phyloP scores from a whole-genome alignment of 1,140 invertebrate genomes.

The Drepana arcuata region DNA sequence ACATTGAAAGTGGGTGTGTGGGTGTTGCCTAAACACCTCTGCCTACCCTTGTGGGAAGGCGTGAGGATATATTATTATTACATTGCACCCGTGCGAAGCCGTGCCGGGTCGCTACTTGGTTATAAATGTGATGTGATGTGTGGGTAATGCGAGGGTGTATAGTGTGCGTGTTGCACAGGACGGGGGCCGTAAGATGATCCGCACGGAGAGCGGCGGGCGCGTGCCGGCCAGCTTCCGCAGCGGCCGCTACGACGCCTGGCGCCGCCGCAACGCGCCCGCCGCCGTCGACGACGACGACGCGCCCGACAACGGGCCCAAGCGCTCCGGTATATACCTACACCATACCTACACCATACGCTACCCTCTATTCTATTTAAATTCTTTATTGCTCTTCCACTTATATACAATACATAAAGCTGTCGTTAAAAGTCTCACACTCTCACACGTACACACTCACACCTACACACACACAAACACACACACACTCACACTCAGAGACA shows the following conservation, averaged over 20 bases:
- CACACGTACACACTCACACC: too few relatives aligned
- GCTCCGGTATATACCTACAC: conserved; percentile 12
- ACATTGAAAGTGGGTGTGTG: too few relatives aligned
- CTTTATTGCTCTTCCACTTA: background rate
- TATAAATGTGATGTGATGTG: too few relatives aligned
- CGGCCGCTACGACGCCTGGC: conserved; percentile 91
- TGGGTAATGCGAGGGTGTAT: too few relatives aligned
- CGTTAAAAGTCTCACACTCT: too few relatives aligned
- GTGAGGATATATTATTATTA: too few relatives aligned
- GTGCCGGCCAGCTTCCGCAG: conserved; percentile 96
- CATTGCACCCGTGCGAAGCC: too few relatives aligned
- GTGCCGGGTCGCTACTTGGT: too few relatives aligned
- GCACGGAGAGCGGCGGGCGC: conserved; percentile 94
- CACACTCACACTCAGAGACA: background rate
- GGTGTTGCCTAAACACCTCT: too few relatives aligned
- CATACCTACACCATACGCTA: background rate
- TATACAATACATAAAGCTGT: too few relatives aligned
- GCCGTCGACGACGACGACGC: conserved; percentile 74
- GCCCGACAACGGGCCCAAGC: conserved; percentile 15
- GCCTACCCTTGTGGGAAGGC: too few relatives aligned
- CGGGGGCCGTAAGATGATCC: conserved; percentile 76
- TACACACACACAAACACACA: background rate
- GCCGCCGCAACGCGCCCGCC: conserved; percentile 79
- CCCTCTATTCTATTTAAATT: conserved; percentile 4
- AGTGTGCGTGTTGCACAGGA: conserved; percentile 33